Conservation (phyloP, 2,113 vertebrate species). For the Mobula hypostoma region DNA sequence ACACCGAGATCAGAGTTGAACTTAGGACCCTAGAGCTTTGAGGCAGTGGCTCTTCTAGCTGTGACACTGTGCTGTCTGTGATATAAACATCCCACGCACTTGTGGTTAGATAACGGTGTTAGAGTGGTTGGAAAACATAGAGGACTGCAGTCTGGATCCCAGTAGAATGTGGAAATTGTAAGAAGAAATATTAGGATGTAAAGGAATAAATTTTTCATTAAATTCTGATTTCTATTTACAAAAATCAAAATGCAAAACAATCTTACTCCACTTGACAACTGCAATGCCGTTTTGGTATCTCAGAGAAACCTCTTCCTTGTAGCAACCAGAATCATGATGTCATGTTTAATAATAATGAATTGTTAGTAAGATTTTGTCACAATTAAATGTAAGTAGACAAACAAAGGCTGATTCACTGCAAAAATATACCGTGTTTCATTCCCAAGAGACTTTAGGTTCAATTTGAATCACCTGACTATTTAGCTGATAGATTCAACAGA, state of each 20-base stretch:
- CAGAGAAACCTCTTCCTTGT: not conserved
- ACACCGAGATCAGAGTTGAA: too few species aligned
- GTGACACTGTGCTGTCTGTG: too few species aligned
- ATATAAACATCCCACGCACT: too few species aligned
- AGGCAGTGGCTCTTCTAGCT: too few species aligned
- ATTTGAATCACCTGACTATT: not conserved
- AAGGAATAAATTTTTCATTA: too few species aligned
- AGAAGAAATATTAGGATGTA: too few species aligned
- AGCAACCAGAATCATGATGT: not conserved
- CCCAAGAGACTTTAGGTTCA: not conserved
- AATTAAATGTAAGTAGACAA: not conserved
- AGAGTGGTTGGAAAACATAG: too few species aligned
- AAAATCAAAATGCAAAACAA: not conserved
- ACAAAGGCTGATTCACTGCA: not conserved
- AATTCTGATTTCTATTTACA: not conserved
- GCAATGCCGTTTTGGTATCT: not conserved
- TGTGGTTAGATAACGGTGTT: too few species aligned
- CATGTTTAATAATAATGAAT: not conserved
- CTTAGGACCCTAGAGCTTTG: too few species aligned
- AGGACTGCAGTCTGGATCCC: too few species aligned
- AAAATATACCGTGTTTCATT: not conserved
- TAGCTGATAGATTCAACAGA: too few species aligned
- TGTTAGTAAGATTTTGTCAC: not conserved
- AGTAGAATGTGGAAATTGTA: too few species aligned
- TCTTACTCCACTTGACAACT: not conserved